Evolutionary conservation across 2,888 invertebrate species (phyloP).

Genomic region (Rapana venosa): DNA sequence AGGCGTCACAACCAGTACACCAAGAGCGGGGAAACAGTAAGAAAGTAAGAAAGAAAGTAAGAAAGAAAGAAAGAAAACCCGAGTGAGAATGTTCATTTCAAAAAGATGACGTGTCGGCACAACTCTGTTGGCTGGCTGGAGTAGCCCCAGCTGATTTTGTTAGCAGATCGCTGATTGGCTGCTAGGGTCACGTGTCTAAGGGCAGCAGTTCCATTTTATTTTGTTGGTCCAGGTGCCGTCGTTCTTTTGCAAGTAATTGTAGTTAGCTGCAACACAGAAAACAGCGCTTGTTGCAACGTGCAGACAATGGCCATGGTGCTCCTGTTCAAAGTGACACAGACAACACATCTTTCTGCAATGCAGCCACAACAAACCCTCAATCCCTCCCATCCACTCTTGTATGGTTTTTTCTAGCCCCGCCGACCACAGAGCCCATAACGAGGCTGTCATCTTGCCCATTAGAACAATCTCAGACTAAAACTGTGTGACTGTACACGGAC

Average conservation of each 20-base stretch:
- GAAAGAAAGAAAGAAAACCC: background rate
- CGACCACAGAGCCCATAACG: too few relatives aligned
- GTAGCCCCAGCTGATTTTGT: background rate
- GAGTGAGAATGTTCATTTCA: background rate
- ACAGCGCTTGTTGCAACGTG: too few relatives aligned
- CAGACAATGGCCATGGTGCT: too few relatives aligned
- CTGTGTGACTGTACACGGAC: too few relatives aligned
- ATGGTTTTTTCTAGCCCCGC: too few relatives aligned
- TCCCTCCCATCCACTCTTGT: too few relatives aligned
- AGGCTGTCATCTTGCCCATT: too few relatives aligned
- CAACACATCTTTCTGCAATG: too few relatives aligned
- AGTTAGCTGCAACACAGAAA: constrained; percentile 28
- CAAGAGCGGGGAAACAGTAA: background rate
- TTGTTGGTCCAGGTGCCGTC: constrained; percentile 44
- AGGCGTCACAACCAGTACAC: background rate
- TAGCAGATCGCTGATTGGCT: background rate
- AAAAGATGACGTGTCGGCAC: background rate
- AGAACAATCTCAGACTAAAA: too few relatives aligned
- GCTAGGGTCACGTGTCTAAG: constrained; percentile 6
- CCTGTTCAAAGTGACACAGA: too few relatives aligned
- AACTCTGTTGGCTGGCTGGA: background rate
- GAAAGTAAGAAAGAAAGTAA: background rate
- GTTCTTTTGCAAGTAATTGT: constrained; percentile 47
- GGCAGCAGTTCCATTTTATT: constrained; percentile 44
- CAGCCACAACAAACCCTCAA: too few relatives aligned